Base-by-base conservation (phyloP, 2,888 invertebrate genomes). In the Ceraclea dissimilis region DNA sequence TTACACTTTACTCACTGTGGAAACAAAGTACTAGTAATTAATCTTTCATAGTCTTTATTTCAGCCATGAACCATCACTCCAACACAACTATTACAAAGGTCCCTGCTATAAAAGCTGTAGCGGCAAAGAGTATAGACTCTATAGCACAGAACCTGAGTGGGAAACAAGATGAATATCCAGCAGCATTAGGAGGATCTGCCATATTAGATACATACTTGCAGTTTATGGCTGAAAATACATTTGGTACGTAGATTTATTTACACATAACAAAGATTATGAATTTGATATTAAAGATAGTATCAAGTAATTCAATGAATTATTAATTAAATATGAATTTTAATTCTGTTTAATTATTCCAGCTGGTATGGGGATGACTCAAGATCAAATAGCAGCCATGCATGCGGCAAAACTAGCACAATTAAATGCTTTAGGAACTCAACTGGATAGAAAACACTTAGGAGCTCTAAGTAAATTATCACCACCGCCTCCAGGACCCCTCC, bases 191-290 rank as follows among this genome's bases (percentile, higher is more conserved):
- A 52, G 83, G 88, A 47, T 88, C 88, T 2, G 88, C 90, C 2
- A 80, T 93, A 56, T 74, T 93, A 60, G 92, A 93, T 70, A 92
- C 92, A 13, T 93, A 93, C 69, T 79, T 93, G 60, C 92, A 93
- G 70, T 86, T 90, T 66, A 90, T 93, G 66, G 88, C 90, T 2
- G 91, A 92, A 69, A 91, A 88, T 67, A 85, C 88, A 51, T 83
- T 85, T 60, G 82, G 86, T 75, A 69, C 79, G 75, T 49, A 22
- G 22, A 18, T 49, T 26, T 5, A 47, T 17, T 26, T 6, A n/a
- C 51, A 49, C 47, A 47, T 18, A 10, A 6, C 26, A 26, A 4
- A 26, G 4, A 43, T 43, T 43, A 43, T 43, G 26, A 6, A n/a
- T n/a, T n/a, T n/a, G n/a, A n/a, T n/a, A n/a, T n/a, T n/a, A n/a